phyloP scores from a whole-genome alignment of 2,888 invertebrate genomes.

The Dendrolimus pini region DNA sequence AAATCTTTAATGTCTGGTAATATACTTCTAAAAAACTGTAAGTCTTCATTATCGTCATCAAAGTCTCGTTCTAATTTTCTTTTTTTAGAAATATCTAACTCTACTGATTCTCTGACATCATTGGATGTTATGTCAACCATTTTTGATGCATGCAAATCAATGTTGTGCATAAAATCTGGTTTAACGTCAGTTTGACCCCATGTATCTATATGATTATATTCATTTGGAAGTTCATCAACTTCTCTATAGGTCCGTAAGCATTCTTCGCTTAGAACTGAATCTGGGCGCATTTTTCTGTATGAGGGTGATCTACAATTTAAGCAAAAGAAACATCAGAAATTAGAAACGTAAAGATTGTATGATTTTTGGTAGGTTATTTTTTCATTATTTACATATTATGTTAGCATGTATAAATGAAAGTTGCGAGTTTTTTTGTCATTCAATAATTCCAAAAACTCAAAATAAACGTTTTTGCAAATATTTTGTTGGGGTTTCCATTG shows the following conservation, averaged over 20 bases:
- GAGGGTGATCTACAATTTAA: neutral
- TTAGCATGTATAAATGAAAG: too few relatives aligned
- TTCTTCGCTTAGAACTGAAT: too few relatives aligned
- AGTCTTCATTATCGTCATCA: conserved; percentile 32
- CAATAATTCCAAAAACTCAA: too few relatives aligned
- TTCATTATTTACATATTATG: too few relatives aligned
- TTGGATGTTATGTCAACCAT: neutral
- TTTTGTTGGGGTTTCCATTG: too few relatives aligned
- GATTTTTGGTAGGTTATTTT: too few relatives aligned
- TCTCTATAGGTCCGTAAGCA: too few relatives aligned
- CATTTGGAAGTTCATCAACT: conserved; percentile 12
- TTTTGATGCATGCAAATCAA: neutral
- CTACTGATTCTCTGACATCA: neutral
- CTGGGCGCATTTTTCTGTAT: too few relatives aligned
- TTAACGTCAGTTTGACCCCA: conserved; percentile 20
- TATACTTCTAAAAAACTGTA: conserved; percentile 71
- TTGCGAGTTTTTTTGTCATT: too few relatives aligned
- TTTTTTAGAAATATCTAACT: conserved; percentile 8
- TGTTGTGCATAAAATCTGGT: conserved; percentile 13
- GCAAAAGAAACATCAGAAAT: neutral
- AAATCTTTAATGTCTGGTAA: conserved; percentile 67
- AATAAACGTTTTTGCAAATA: too few relatives aligned
- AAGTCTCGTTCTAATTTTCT: conserved; percentile 11
- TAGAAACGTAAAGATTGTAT: too few relatives aligned
- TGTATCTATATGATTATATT: conserved; percentile 16